Conservation (phyloP, 2,888 invertebrate species). For the Bugulina stolonifera region DNA sequence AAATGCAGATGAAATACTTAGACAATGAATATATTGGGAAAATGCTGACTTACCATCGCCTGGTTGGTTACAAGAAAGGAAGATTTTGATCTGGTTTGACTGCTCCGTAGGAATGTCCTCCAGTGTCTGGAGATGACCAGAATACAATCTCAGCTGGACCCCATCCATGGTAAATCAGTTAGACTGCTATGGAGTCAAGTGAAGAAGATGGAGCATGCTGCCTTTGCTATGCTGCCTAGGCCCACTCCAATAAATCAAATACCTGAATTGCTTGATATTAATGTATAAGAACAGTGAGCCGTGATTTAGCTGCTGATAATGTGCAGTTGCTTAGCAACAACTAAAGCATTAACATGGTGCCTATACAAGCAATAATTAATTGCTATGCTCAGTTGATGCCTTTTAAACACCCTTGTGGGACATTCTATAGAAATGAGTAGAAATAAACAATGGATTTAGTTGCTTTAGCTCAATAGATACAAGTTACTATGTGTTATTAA, state of each 20-base stretch:
- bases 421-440: background rate
- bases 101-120: slow-evolving; percentile 14
- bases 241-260: background rate
- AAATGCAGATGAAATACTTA: background rate
- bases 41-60: slow-evolving; percentile 14
- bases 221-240: background rate
- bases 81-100: slow-evolving; percentile 23
- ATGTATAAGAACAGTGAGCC: background rate
- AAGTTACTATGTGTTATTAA: background rate
- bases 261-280: background rate
- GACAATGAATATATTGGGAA: background rate
- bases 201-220: too few relatives aligned
- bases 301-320: background rate
- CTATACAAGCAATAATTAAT: slow-evolving; percentile 6
- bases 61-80: slow-evolving; percentile 5
- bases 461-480: background rate
- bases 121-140: background rate
- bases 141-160: background rate
- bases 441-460: background rate
- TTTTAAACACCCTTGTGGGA: background rate
- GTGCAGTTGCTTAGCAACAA: slow-evolving; percentile 18
- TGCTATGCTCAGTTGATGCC: background rate
- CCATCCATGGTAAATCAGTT: slow-evolving; percentile 16
- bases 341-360: background rate
- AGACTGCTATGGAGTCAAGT: too few relatives aligned